Evolutionary conservation across 2,888 invertebrate species (phyloP).

Genomic region (Agrotis ipsilon): DNA sequence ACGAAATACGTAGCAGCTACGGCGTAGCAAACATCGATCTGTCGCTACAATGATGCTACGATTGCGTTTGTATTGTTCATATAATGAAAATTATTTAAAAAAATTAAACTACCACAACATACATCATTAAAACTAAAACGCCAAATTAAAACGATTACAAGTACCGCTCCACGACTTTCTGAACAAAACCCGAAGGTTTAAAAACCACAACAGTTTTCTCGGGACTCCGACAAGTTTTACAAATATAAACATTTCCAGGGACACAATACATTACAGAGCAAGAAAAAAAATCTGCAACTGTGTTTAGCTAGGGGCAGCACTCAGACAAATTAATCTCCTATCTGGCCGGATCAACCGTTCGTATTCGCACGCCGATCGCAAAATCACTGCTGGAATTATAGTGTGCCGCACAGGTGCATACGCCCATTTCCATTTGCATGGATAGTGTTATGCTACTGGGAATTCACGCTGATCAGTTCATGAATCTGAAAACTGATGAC

Average conservation of each 20-base stretch:
- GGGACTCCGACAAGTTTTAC: neutral
- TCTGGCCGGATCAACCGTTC: slow-evolving; percentile 73
- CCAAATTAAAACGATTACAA: neutral
- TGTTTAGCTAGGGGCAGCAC: slow-evolving; percentile 70
- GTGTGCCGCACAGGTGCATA: slow-evolving; percentile 64
- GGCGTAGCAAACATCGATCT: slow-evolving; percentile 24
- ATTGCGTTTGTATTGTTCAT: neutral
- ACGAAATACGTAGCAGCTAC: slow-evolving; percentile 29
- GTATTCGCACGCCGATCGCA: slow-evolving; percentile 71
- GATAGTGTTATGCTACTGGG: slow-evolving; percentile 73
- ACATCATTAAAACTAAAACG: no score
- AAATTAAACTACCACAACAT: no score
- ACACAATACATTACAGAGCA: slow-evolving; percentile 37
- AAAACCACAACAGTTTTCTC: neutral
- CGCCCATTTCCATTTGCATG: slow-evolving; percentile 78
- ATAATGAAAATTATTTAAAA: no score
- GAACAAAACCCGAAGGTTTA: neutral
- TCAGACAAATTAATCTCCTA: slow-evolving; percentile 80
- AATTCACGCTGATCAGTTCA: slow-evolving; percentile 74
- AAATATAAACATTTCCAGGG: slow-evolving; percentile 18
- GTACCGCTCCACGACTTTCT: no score
- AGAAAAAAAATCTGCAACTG: slow-evolving; percentile 32
- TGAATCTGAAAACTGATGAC: slow-evolving; percentile 73
- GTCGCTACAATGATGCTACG: slow-evolving; percentile 14
- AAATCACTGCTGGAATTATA: slow-evolving; percentile 75